Conservation (phyloP, 2,113 vertebrate species). For the Proteles cristata region DNA sequence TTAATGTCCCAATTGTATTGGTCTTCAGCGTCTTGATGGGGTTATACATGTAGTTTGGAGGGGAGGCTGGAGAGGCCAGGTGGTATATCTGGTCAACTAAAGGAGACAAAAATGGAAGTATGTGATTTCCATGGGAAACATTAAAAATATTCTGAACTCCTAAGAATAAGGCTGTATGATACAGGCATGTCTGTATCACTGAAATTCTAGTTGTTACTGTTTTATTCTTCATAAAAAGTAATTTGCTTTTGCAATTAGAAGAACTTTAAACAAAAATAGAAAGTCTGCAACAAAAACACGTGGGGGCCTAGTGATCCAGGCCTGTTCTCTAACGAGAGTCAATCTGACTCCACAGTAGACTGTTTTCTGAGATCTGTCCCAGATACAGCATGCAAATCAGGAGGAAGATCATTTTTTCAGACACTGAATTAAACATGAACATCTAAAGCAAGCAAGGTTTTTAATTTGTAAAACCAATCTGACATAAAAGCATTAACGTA, state of each 20-base stretch:
- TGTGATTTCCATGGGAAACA: slow-evolving; percentile 48
- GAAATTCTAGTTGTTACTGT: background rate
- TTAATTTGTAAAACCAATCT: background rate
- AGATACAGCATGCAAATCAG: background rate
- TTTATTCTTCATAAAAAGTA: background rate
- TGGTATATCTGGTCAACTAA: slow-evolving; percentile 99
- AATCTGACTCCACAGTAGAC: background rate
- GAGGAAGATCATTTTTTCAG: background rate
- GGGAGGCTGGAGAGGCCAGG: slow-evolving; percentile 97
- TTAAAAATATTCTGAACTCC: background rate
- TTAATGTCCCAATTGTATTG: slow-evolving; percentile 98
- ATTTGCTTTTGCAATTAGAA: background rate
- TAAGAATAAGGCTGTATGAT: background rate
- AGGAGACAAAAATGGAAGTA: background rate
- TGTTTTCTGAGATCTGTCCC: background rate
- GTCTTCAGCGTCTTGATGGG: slow-evolving; percentile 99
- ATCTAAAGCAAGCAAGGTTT: background rate
- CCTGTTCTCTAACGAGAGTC: background rate
- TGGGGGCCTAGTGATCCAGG: background rate
- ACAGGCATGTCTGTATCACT: background rate
- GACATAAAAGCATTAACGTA: background rate
- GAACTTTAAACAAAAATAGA: slow-evolving; percentile 34
- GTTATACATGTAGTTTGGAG: slow-evolving; percentile 99
- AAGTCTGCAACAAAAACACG: background rate
- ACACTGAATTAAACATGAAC: background rate